Evolutionary conservation across 2,888 invertebrate species (phyloP).

Genomic region (Oeneis ivallda): DNA sequence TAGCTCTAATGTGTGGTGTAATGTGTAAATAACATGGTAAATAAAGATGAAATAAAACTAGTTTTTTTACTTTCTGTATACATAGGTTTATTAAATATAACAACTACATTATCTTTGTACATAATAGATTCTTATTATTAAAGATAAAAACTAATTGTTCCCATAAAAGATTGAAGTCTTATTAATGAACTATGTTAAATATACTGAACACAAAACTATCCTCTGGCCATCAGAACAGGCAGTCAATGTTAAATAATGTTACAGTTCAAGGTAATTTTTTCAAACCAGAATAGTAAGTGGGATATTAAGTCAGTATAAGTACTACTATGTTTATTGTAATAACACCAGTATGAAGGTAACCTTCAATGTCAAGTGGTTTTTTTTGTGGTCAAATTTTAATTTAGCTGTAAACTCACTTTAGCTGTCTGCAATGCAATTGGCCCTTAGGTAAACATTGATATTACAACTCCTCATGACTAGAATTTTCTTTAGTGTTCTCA

Average conservation of each 20-base stretch:
- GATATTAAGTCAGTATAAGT: no score
- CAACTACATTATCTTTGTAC: not conserved
- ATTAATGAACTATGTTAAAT: not conserved
- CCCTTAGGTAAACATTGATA: no score
- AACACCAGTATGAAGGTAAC: no score
- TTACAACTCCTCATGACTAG: constrained; percentile 59
- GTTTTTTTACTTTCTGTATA: not conserved
- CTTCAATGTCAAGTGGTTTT: no score
- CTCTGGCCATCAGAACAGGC: no score
- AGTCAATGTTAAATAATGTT: no score
- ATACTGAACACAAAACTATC: constrained; percentile 3
- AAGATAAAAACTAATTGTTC: constrained; percentile 1
- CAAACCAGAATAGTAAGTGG: no score
- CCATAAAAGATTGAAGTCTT: not conserved
- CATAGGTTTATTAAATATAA: not conserved
- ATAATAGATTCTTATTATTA: not conserved
- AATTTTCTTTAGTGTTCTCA: constrained; percentile 36
- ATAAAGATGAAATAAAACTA: not conserved
- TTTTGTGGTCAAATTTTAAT: no score
- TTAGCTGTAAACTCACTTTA: no score
- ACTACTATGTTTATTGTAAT: no score
- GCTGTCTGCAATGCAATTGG: no score
- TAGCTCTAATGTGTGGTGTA: not conserved
- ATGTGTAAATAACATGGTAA: not conserved
- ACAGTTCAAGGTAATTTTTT: no score